These are phyloP conservation scores for Melanerpes aurifrons DNA, from an alignment of 2,113 vertebrate genomes.

Conservation along the genomic window DNA sequence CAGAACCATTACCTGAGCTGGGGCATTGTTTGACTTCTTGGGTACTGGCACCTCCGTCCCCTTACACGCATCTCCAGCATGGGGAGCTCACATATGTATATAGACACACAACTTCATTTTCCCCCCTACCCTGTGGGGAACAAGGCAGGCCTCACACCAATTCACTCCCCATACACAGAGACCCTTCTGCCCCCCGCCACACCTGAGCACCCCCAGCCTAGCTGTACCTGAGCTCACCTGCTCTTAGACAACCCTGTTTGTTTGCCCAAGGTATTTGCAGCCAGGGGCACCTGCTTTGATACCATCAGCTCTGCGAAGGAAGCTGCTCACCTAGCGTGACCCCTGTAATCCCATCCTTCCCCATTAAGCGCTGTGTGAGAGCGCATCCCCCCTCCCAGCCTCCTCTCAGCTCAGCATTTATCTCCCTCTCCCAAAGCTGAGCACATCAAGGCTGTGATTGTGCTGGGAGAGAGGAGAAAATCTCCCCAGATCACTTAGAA, in stretches of 20 bases:
- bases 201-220: neutral
- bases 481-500: neutral
- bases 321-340: conserved; percentile 75
- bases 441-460: neutral
- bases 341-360: conserved; percentile 75
- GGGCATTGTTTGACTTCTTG: neutral
- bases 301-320: conserved; percentile 66
- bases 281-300: conserved; percentile 72
- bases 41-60: neutral
- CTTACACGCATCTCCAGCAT: neutral
- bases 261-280: conserved; percentile 77
- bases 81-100: accelerated
- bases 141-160: neutral
- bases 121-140: neutral
- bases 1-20: neutral
- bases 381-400: conserved; percentile 24
- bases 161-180: neutral
- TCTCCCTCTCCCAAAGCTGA: conserved; percentile 2
- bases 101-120: neutral
- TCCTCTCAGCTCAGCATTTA: conserved; percentile 59
- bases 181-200: neutral
- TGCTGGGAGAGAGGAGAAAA: neutral
- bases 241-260: conserved; percentile 69
- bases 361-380: conserved; percentile 57
- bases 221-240: conserved; percentile 19